A percentile compares a stretch with the other conserved stretches of the same genome.
These are phyloP conservation scores for Subanguina moxae DNA, from an alignment of 1,140 invertebrate genomes.

Conservation along the genomic window DNA sequence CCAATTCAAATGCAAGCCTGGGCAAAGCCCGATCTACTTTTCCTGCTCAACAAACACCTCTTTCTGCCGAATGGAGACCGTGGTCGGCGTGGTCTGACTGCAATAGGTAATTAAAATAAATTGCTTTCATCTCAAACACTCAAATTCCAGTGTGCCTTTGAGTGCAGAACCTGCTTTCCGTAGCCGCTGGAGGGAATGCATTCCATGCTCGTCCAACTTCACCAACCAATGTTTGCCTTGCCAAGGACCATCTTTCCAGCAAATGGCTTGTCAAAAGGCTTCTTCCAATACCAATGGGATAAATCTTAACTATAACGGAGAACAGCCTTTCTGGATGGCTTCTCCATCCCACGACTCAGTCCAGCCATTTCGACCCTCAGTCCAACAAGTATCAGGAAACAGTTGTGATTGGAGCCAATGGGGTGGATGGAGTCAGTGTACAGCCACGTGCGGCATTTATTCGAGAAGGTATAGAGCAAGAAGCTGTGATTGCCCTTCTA, in stretches of 20 bases:
- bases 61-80: conserved; percentile 1
- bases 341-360: not conserved
- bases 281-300: not conserved
- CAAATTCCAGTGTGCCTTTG: not conserved
- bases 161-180: not conserved
- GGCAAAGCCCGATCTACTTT: too few species aligned
- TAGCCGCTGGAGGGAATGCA: conserved; percentile 4
- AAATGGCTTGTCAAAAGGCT: not conserved
- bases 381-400: not conserved
- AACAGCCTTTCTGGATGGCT: not conserved
- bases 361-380: not conserved
- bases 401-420: conserved; percentile 5
- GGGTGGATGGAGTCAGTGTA: conserved; percentile 10
- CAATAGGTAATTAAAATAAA: too few species aligned
- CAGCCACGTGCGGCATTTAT: not conserved
- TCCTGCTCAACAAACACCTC: not conserved
- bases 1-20: too few species aligned
- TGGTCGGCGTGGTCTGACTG: conserved; percentile 4
- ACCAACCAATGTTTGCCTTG: not conserved
- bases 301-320: not conserved
- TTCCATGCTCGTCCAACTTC: not conserved
- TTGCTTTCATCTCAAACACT: too few species aligned
- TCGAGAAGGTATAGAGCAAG: not conserved
- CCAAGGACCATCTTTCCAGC: not conserved
- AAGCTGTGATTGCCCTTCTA: conserved; percentile 1